phyloP scores from a whole-genome alignment of 2,888 invertebrate species.

The Megamerina dolium region DNA sequence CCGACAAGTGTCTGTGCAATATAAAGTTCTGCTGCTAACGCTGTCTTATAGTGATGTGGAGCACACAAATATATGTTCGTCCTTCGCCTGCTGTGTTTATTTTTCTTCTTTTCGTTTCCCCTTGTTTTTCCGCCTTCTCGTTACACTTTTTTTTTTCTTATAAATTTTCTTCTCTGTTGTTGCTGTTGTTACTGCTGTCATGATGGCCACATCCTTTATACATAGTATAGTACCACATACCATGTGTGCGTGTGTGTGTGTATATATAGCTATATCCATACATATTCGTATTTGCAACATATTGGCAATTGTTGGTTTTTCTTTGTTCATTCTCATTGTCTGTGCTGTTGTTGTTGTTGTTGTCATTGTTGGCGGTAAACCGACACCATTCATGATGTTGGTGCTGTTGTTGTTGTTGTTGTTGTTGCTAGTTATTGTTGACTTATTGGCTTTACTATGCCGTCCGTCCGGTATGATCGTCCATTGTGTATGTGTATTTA shows the following conservation, averaged over 20 bases:
- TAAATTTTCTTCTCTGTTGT: slow-evolving; percentile 12
- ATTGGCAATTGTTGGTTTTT: neutral
- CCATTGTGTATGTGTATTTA: too few species aligned
- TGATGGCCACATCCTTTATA: slow-evolving; percentile 10
- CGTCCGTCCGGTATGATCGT: too few species aligned
- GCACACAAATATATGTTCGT: neutral
- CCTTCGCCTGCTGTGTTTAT: neutral
- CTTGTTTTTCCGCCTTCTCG: slow-evolving; percentile 15
- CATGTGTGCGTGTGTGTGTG: neutral
- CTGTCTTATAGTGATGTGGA: neutral
- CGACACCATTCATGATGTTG: slow-evolving; percentile 13
- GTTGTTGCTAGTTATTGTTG: neutral
- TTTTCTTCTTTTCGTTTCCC: slow-evolving; percentile 1
- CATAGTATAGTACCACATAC: too few species aligned
- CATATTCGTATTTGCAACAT: neutral
- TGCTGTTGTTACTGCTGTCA: slow-evolving; percentile 3
- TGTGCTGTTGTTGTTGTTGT: slow-evolving; percentile 25
- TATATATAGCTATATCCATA: neutral
- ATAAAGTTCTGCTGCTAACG: neutral
- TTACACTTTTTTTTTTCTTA: slow-evolving; percentile 14
- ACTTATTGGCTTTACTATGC: neutral
- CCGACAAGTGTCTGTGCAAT: too few species aligned
- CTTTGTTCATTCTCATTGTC: neutral
- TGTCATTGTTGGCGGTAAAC: slow-evolving; percentile 1
- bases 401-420: slow-evolving; percentile 25